Evolutionary conservation across 2,888 invertebrate genomes (phyloP), one percentile per base, ranked within the genome.

Genomic region (Tetramorium bicarinatum): DNA sequence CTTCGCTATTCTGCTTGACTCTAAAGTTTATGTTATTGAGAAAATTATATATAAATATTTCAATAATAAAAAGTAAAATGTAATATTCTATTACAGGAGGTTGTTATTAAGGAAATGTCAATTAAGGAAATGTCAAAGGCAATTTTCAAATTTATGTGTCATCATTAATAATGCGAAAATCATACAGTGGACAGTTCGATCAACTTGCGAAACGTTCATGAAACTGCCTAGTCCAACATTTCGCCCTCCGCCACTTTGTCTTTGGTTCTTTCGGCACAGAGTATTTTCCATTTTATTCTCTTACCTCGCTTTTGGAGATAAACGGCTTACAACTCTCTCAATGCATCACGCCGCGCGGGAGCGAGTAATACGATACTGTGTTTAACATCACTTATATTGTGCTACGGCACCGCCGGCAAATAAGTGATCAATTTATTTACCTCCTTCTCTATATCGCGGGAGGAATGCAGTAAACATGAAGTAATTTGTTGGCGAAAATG

Each of bases 391-490:
- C 71, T 80, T 80, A 80, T 80, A 80, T 80, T 59, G 79, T 47
- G 71, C 56, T 25, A 54, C 47, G 59, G 71, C 59, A 79, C 71
- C 71, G 47, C 79, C 79, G 71, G 72, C 79, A 80, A 80, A 80
- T 80, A 80, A 80, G 71, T 80, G 79, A 80, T 80, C 79, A 80
- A 80, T 80, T 80, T 80, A 80, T 80, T 80, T 80, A 80, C 79
- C 72, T 80, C 79, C 71, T 59, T 71, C 79, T 56, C 79, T 59
- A 69, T 69, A 69, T 80, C 71, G 71, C 59, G 13, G 21, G 47
- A 18, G 71, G 79, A 80, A 80, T 80, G 79, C 79, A 80, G 79
- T 71, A 80, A 80, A 80, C 71, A 71, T 59, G 71, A 80, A 59
- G 79, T 80, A 80, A 80, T 80, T 80, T 71, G 79, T 80, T 47